phyloP scores from a whole-genome alignment of 2,113 vertebrate genomes.

The Xenopus tropicalis region DNA sequence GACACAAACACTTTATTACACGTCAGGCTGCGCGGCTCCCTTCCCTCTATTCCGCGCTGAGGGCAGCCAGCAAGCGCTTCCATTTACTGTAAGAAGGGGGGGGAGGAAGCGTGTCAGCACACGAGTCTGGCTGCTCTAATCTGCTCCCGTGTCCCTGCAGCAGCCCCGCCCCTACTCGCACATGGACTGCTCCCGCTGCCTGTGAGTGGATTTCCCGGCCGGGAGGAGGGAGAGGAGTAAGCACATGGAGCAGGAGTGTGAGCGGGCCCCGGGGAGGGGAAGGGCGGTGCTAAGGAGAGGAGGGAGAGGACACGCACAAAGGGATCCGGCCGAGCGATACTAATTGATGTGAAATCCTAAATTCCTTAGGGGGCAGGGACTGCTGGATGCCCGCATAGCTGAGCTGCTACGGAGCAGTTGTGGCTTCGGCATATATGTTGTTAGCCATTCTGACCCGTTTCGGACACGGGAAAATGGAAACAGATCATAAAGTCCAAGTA shows the following conservation, averaged over 20 bases:
- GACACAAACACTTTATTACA: no score
- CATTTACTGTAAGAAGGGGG: no score
- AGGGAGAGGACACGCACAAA: slow-evolving; percentile 27
- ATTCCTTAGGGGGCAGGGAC: slow-evolving; percentile 29
- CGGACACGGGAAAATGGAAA: no score
- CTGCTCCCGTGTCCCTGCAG: neutral
- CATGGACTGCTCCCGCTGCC: slow-evolving; percentile 33
- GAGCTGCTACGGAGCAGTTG: slow-evolving; percentile 1
- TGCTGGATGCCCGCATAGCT: slow-evolving; percentile 24
- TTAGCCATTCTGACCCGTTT: slow-evolving; percentile 8
- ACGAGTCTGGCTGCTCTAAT: neutral
- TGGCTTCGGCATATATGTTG: neutral
- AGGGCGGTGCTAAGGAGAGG: slow-evolving; percentile 22
- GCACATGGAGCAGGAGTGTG: slow-evolving; percentile 38
- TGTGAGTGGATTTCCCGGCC: slow-evolving; percentile 36
- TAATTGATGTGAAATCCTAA: slow-evolving; percentile 43
- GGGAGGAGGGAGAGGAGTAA: slow-evolving; percentile 19
- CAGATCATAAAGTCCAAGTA: no score
- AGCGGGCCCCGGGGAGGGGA: slow-evolving; percentile 38
- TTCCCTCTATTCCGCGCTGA: no score
- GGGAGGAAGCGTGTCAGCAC: no score
- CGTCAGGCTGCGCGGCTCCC: no score
- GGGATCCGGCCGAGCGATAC: slow-evolving; percentile 30
- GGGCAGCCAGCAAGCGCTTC: no score
- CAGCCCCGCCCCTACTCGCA: slow-evolving; percentile 3